Evolutionary conservation across 2,797 vertebrate genomes (phyloP).

Genomic region (Alca torda): DNA sequence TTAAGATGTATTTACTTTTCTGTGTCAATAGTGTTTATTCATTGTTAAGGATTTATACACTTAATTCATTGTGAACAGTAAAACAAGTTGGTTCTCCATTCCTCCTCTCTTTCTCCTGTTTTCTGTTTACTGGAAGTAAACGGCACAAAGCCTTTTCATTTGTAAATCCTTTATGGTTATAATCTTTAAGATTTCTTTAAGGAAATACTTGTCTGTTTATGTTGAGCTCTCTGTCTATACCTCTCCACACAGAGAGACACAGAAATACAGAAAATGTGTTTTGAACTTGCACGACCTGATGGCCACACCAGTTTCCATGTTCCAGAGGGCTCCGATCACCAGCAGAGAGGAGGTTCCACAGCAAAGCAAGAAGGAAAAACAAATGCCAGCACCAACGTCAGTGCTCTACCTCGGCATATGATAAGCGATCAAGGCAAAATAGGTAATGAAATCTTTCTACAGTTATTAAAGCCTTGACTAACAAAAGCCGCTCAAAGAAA

Average conservation of each 20-base stretch:
- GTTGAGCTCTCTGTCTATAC: not conserved
- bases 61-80: constrained; percentile 22
- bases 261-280: not conserved
- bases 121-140: not conserved
- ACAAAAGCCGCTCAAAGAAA: not conserved
- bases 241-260: not conserved
- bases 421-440: not conserved
- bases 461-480: not conserved
- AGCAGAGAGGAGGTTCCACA: not conserved
- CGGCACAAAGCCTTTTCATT: not conserved
- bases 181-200: not conserved
- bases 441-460: not conserved
- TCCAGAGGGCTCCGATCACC: not conserved
- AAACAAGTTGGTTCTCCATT: not conserved
- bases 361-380: not conserved
- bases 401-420: not conserved
- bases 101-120: not conserved
- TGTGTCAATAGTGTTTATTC: constrained; percentile 31
- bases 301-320: not conserved
- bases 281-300: not conserved
- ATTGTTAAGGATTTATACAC: constrained; percentile 27
- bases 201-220: not conserved
- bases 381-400: not conserved
- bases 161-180: not conserved
- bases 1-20: constrained; percentile 37